Evolutionary conservation across 2,113 vertebrate genomes (phyloP).

Genomic region (Rallus limicola): DNA sequence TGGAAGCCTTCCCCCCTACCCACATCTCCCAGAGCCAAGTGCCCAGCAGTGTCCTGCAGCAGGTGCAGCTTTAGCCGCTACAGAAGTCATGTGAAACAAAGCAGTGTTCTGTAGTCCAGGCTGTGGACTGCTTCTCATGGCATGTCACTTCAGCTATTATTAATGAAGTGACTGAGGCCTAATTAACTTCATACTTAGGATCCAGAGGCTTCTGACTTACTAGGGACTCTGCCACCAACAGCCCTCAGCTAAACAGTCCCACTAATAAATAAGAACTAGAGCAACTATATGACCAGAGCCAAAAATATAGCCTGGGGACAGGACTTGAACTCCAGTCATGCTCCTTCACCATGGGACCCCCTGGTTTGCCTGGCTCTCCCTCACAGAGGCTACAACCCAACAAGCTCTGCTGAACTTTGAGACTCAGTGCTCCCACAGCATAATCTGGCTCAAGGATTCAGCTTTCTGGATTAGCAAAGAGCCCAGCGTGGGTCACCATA

Average conservation of each 20-base stretch:
- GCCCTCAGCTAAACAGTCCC: background rate
- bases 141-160: background rate
- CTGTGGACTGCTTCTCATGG: background rate
- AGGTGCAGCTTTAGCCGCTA: background rate
- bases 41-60: background rate
- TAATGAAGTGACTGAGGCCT: background rate
- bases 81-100: background rate
- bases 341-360: background rate
- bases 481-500: background rate
- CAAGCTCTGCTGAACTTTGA: background rate
- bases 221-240: background rate
- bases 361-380: background rate
- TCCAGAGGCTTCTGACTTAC: background rate
- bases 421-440: background rate
- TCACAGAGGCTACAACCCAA: background rate
- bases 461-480: background rate
- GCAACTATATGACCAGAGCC: background rate
- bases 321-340: background rate
- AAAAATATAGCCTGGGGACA: background rate
- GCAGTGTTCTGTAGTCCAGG: background rate
- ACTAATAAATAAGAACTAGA: background rate
- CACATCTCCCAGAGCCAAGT: background rate
- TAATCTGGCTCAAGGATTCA: background rate
- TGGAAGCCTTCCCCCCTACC: background rate
- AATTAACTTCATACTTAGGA: background rate